These are phyloP conservation scores for Trochalopteron elliotii DNA, from an alignment of 2,113 vertebrate genomes.

Conservation along the genomic window DNA sequence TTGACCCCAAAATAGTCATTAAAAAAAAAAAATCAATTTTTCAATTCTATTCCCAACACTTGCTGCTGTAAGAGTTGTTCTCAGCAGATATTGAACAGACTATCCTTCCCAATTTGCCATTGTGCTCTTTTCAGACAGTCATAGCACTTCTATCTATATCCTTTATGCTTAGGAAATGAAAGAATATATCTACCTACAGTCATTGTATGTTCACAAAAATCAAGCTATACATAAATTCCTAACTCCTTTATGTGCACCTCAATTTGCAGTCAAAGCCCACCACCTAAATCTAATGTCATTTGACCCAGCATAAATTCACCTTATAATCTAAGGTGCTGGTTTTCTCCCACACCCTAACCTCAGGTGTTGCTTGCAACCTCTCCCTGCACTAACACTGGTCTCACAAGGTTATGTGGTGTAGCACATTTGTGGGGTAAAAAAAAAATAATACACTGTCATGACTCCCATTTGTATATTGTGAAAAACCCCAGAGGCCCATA, in stretches of 20 bases:
- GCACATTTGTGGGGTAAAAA: background rate
- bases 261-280: background rate
- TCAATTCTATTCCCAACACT: background rate
- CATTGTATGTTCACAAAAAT: background rate
- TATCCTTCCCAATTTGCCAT: background rate
- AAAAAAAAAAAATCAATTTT: background rate
- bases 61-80: background rate
- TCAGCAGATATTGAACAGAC: background rate
- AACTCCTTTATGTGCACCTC: background rate
- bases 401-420: background rate
- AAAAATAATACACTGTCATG: background rate
- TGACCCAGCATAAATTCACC: background rate
- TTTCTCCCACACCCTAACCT: background rate
- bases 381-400: background rate
- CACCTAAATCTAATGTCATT: background rate
- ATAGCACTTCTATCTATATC: background rate
- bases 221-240: background rate
- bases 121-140: background rate
- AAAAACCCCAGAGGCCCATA: background rate
- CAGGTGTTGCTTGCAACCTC: background rate
- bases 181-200: background rate
- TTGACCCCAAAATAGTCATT: background rate
- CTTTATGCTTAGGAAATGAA: background rate
- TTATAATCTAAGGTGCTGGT: background rate
- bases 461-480: background rate